Conservation (phyloP, 2,113 vertebrate species). For the Regulus satrapa region DNA sequence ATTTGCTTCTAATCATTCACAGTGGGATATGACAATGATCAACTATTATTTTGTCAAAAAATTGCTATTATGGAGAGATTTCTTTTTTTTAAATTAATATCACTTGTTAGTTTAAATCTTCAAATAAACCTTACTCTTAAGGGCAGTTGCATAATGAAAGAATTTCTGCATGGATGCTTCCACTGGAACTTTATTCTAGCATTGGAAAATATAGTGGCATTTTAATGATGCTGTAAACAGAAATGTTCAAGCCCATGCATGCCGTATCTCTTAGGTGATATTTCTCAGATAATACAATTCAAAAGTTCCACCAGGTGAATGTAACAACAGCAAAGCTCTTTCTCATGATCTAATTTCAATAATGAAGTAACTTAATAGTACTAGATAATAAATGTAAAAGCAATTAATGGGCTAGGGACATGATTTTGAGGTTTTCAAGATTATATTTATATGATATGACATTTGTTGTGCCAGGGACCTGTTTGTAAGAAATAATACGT, state of each 20-base stretch:
- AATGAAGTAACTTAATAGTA: neutral
- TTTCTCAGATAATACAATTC: neutral
- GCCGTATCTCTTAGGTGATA: neutral
- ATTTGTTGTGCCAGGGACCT: neutral
- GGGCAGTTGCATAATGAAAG: neutral
- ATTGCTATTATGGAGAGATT: neutral
- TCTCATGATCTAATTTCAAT: neutral
- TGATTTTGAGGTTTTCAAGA: neutral
- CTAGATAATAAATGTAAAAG: neutral
- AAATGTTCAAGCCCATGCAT: neutral
- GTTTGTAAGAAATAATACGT: neutral
- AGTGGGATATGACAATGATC: neutral
- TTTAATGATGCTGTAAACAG: slow-evolving; percentile 48
- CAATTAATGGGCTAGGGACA: neutral
- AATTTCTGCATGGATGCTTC: neutral
- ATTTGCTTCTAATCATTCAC: slow-evolving; percentile 41
- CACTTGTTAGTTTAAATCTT: neutral
- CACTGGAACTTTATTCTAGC: neutral
- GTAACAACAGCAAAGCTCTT: neutral
- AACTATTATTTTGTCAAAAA: slow-evolving; percentile 12
- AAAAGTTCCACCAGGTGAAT: neutral
- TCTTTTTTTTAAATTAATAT: neutral
- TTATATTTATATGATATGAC: neutral
- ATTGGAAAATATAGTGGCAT: slow-evolving; percentile 18
- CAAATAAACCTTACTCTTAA: slow-evolving; percentile 9